phyloP scores from a whole-genome alignment of 2,888 invertebrate genomes.

The Dorcus hopei region DNA sequence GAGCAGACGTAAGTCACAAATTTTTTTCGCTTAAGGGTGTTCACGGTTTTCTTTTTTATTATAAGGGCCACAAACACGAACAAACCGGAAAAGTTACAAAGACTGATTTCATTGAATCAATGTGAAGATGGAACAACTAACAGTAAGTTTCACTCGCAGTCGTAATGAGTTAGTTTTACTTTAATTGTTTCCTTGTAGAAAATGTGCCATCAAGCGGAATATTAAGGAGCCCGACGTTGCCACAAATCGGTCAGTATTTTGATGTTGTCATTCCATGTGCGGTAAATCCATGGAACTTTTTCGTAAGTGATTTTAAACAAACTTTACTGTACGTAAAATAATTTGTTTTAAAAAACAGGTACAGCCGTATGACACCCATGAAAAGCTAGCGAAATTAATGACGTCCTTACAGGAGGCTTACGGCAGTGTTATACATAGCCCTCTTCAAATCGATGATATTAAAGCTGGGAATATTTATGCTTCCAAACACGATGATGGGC shows the following conservation, averaged over 20 bases:
- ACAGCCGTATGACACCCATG: constrained; percentile 51
- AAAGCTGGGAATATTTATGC: constrained; percentile 65
- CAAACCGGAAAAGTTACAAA: constrained; percentile 24
- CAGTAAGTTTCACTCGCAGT: constrained; percentile 23
- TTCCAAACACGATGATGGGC: constrained; percentile 62
- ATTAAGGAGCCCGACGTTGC: constrained; percentile 48
- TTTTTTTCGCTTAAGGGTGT: neutral
- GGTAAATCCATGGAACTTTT: constrained; percentile 73
- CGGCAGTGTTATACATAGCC: constrained; percentile 52
- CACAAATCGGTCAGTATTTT: constrained; percentile 57
- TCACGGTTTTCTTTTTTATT: constrained; percentile 11
- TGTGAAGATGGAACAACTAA: constrained; percentile 19
- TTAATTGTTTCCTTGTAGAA: constrained; percentile 12
- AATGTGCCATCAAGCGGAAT: constrained; percentile 43
- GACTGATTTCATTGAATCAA: constrained; percentile 27
- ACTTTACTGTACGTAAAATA: neutral
- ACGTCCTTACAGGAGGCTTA: constrained; percentile 62
- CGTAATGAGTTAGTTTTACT: neutral
- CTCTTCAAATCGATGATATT: constrained; percentile 40
- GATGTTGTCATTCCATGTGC: constrained; percentile 73
- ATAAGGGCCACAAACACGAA: constrained; percentile 12
- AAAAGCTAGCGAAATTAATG: constrained; percentile 61
- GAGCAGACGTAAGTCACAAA: constrained; percentile 29
- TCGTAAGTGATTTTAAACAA: constrained; percentile 48
- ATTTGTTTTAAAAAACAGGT: constrained; percentile 39